Conservation (phyloP, 2,113 vertebrate genomes). For the Seriola aureovittata region DNA sequence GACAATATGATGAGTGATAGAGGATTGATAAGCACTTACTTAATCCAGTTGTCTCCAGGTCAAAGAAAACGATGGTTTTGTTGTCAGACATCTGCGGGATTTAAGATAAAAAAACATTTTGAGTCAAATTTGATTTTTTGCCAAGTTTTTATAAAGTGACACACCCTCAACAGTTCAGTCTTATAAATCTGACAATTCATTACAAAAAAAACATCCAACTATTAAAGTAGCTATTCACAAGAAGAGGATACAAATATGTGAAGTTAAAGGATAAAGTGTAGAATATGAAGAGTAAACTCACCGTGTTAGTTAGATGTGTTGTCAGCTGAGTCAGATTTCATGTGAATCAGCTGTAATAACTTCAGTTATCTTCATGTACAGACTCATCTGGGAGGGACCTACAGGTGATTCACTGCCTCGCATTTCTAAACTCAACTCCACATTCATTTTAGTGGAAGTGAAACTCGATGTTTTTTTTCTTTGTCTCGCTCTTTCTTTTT, state of each 20-base stretch:
- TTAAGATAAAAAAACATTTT: neutral
- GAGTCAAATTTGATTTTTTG: neutral
- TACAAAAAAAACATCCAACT: neutral
- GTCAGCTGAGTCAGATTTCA: constrained; percentile 7
- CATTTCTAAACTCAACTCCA: neutral
- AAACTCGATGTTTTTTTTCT: constrained; percentile 8
- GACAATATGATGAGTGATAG: neutral
- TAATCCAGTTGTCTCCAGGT: constrained; percentile 83
- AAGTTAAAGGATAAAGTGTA: too few species aligned
- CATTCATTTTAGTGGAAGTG: constrained; percentile 59
- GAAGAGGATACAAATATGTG: neutral
- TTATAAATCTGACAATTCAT: neutral
- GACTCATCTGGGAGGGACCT: neutral
- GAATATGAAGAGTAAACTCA: too few species aligned
- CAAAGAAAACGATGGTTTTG: constrained; percentile 76
- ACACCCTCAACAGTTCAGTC: neutral
- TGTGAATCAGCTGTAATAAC: constrained; percentile 23
- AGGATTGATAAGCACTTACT: constrained; percentile 44
- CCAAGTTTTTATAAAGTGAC: too few species aligned
- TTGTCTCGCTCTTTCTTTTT: rapidly evolving
- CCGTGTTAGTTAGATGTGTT: neutral
- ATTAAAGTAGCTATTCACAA: too few species aligned
- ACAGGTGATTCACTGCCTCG: constrained; percentile 35
- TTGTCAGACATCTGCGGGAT: constrained; percentile 55
- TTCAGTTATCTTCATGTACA: neutral